Evolutionary conservation across 2,113 vertebrate species (phyloP).

Genomic region (Melanerpes aurifrons): DNA sequence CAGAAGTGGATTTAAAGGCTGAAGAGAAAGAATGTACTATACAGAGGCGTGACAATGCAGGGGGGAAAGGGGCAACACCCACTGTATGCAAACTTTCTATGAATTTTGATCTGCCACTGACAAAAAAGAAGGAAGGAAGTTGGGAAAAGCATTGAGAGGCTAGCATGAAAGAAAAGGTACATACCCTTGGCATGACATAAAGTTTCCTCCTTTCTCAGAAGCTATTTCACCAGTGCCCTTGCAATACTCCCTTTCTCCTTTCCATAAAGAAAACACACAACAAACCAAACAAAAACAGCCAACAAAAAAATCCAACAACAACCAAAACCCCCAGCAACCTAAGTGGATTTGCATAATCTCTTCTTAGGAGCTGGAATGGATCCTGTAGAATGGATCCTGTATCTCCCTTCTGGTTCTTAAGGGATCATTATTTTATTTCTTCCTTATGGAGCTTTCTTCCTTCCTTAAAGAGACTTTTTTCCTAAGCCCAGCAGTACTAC

Average conservation of each 20-base stretch:
- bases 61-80: not conserved
- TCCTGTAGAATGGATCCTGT: not conserved
- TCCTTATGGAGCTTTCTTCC: not conserved
- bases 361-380: not conserved
- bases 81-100: not conserved
- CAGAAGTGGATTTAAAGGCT: constrained; percentile 28
- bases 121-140: not conserved
- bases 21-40: not conserved
- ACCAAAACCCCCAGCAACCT: not conserved
- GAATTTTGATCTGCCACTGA: constrained; percentile 9
- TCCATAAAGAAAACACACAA: too few species aligned
- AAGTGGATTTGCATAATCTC: constrained; percentile 6
- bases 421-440: not conserved
- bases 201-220: not conserved
- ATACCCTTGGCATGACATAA: not conserved
- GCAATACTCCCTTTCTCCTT: not conserved
- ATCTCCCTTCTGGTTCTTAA: not conserved
- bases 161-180: constrained; percentile 10
- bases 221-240: not conserved
- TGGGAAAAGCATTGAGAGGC: not conserved
- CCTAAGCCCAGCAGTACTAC: not conserved
- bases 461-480: not conserved
- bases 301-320: not conserved
- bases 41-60: not conserved
- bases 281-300: not conserved